Evolutionary conservation across 2,113 vertebrate genomes (phyloP).

Genomic region (Rhinopomastus cyanomelas): DNA sequence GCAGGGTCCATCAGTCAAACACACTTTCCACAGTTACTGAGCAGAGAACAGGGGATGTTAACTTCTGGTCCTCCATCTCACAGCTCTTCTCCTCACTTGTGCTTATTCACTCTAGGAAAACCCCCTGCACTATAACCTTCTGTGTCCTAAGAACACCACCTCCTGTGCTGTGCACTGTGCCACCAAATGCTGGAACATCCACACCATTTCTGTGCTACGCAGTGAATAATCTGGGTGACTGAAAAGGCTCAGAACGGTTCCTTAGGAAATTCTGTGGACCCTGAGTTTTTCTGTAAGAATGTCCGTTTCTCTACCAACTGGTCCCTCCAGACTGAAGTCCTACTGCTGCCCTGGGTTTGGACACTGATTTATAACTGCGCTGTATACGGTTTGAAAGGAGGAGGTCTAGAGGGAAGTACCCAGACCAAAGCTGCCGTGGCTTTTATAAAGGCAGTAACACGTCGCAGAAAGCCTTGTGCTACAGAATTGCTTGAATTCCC

Average conservation of each 20-base stretch:
- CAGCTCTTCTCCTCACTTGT: neutral
- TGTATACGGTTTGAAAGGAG: slow-evolving; percentile 19
- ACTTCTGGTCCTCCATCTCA: neutral
- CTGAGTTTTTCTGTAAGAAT: neutral
- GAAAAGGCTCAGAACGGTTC: slow-evolving; percentile 21
- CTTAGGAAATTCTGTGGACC: neutral
- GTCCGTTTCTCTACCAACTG: neutral
- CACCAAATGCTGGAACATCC: slow-evolving; percentile 7
- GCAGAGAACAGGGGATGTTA: neutral
- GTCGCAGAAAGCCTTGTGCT: neutral
- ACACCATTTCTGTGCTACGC: neutral
- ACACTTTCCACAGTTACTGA: neutral
- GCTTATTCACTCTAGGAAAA: neutral
- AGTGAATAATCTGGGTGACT: slow-evolving; percentile 31
- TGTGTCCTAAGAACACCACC: neutral
- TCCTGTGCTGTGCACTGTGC: neutral
- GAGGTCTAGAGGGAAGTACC: neutral
- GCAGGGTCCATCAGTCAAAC: neutral
- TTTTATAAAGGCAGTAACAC: slow-evolving; percentile 19
- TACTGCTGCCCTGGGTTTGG: neutral
- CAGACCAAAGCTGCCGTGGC: neutral
- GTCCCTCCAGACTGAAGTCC: neutral
- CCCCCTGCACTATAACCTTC: neutral
- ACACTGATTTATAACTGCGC: slow-evolving; percentile 17
- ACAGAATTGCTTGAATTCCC: neutral